phyloP scores from a whole-genome alignment of 1,140 invertebrate genomes.

The Phymastichus coffea region DNA sequence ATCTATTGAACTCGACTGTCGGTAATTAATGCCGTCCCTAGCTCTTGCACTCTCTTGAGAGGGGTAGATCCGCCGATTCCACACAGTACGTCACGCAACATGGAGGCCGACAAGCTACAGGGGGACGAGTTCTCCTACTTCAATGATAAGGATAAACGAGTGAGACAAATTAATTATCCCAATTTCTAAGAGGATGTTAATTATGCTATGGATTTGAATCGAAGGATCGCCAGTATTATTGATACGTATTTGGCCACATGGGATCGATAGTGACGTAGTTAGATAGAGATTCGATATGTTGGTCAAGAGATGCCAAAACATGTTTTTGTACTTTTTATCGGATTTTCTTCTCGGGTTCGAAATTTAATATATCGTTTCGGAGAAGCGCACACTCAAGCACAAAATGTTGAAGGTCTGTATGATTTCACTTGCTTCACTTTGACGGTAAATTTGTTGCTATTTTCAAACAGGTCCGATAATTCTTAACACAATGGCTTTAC shows the following conservation, averaged over 20 bases:
- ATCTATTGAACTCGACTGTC: no score
- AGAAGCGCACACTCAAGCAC: background rate
- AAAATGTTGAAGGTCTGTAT: constrained; percentile 7
- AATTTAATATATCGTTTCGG: constrained; percentile 15
- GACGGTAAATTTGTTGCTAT: no score
- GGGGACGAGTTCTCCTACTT: no score
- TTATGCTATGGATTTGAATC: constrained; percentile 29
- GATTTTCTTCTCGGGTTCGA: constrained; percentile 26
- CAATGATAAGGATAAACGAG: no score
- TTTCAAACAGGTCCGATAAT: background rate
- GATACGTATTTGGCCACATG: constrained; percentile 30
- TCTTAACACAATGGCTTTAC: background rate
- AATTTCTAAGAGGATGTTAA: constrained; percentile 18
- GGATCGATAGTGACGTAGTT: background rate
- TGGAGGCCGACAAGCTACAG: background rate
- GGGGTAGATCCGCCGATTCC: background rate
- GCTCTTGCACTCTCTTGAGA: background rate
- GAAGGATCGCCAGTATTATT: constrained; percentile 21
- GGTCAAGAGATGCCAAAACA: background rate
- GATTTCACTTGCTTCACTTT: background rate
- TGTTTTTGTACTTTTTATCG: constrained; percentile 15
- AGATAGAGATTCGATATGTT: background rate
- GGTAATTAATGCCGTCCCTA: no score
- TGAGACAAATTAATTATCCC: no score
- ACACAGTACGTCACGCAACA: background rate